phyloP scores from a whole-genome alignment of 1,140 invertebrate genomes.

The Drosophila hydei region DNA sequence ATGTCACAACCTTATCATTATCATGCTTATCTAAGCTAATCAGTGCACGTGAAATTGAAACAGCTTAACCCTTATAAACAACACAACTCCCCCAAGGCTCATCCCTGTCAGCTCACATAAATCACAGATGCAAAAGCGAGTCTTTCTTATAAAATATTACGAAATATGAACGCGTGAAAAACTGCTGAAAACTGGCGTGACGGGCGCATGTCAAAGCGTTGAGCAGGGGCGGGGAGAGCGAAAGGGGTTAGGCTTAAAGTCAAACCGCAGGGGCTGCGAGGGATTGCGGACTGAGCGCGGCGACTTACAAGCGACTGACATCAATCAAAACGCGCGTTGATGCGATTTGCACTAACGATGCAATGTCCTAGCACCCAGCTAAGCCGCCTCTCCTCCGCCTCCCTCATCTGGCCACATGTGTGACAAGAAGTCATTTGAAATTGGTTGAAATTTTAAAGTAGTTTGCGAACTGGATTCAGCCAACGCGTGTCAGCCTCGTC shows the following conservation, averaged over 20 bases:
- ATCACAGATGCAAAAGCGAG: slow-evolving; percentile 56
- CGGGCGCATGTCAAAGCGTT: slow-evolving; percentile 7
- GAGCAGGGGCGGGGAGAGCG: not conserved
- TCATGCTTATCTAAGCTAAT: slow-evolving; percentile 73
- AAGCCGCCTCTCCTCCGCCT: not conserved
- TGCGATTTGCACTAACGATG: slow-evolving; percentile 80
- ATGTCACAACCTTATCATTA: slow-evolving; percentile 79
- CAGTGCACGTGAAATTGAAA: slow-evolving; percentile 74
- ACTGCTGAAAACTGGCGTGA: slow-evolving; percentile 30
- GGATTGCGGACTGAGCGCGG: slow-evolving; percentile 23
- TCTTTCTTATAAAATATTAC: slow-evolving; percentile 65
- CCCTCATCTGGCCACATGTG: slow-evolving; percentile 42
- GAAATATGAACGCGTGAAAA: slow-evolving; percentile 66
- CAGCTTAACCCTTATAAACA: slow-evolving; percentile 80
- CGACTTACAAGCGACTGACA: slow-evolving; percentile 73
- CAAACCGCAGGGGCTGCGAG: slow-evolving; percentile 54
- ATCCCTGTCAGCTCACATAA: slow-evolving; percentile 53
- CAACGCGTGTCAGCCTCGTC: slow-evolving; percentile 49
- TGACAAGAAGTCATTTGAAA: slow-evolving; percentile 76
- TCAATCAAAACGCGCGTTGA: slow-evolving; percentile 74
- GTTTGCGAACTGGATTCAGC: slow-evolving; percentile 46
- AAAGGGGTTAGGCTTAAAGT: slow-evolving; percentile 47
- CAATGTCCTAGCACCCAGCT: slow-evolving; percentile 32
- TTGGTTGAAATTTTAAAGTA: slow-evolving; percentile 81
- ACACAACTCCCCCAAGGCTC: slow-evolving; percentile 41